Conservation (phyloP, 2,797 vertebrate genomes). For the Pangasius sanitwongsei region DNA sequence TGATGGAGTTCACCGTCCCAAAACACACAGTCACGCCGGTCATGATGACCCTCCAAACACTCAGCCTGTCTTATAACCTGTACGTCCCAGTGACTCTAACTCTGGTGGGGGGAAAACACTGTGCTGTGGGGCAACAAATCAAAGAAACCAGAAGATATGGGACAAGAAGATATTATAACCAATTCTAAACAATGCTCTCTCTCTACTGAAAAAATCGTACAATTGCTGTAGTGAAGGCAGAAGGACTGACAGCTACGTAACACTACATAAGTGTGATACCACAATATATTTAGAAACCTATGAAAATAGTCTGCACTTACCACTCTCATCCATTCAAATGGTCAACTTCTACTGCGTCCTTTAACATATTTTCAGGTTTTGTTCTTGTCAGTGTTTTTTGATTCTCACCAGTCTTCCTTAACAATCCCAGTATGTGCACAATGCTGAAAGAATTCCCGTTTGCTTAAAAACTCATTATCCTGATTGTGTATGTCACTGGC, state of each 20-base stretch:
- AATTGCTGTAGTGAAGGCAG: neutral
- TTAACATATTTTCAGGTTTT: neutral
- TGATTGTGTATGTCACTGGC: constrained; percentile 45
- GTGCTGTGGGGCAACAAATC: neutral
- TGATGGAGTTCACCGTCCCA: constrained; percentile 82
- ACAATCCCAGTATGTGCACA: neutral
- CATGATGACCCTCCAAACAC: constrained; percentile 71
- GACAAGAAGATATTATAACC: neutral
- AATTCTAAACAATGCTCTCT: neutral
- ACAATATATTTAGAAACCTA: neutral
- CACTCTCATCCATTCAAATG: constrained; percentile 23
- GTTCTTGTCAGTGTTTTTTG: neutral
- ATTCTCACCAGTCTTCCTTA: neutral
- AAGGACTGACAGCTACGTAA: neutral
- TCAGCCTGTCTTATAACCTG: neutral
- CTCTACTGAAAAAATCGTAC: neutral
- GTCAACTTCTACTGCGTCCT: constrained; percentile 8
- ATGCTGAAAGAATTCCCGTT: constrained; percentile 25
- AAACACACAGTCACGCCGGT: constrained; percentile 71
- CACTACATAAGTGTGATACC: neutral
- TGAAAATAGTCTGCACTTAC: constrained; percentile 27
- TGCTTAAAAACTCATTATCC: constrained; percentile 35
- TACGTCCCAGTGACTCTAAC: neutral
- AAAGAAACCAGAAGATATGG: neutral
- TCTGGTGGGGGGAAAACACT: neutral